Evolutionary conservation across 2,888 invertebrate species (phyloP), one percentile per base, ranked within the genome.

Genomic region (Tetragonula carbonaria): DNA sequence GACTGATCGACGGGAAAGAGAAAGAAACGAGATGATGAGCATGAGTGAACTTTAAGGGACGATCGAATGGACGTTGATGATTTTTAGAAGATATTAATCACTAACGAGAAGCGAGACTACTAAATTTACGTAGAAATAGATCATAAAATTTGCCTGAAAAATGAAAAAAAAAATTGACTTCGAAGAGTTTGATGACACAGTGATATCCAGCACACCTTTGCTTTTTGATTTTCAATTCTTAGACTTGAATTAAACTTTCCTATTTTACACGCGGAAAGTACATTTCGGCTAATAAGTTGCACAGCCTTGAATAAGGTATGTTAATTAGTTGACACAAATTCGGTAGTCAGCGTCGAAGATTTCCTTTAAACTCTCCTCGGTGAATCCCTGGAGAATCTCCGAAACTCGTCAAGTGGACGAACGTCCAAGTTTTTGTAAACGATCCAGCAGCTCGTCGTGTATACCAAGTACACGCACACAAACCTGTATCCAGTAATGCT

Each of bases 371-470:
- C 66, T 66, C 38, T 0, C 38, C 18, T 4, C 62, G 66, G 28
- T 8, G 45, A 33, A 28, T 14, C 59, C 67, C 55, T 38, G 38
- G 71, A 67, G 63, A 75, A 72, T 74, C 57, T 28, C 63, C n/a
- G 80, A 70, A 83, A 65, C 68, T 51, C 38, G n/a, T 81, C 65
- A 51, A 81, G 76, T 51, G 74, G 55, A 62, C 33, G 72, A 55
- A 78, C 66, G 85, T 82, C 87, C 74, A 82, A 89, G 89, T 89
- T 90, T 90, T 89, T 90, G 90, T 90, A 91, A 91, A 91, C 90
- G 90, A 91, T 91, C 87, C 82, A 86, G 78, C 77, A 70, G 79
- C 79, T 75, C 77, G 72, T 78, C 85, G 84, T 87, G 82, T 65
- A 38, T 86, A 75, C 70, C 82, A 70, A 85, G 86, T 74, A 84